Base-by-base conservation (phyloP, 2,888 invertebrate genomes). In the Subacronicta megacephala region DNA sequence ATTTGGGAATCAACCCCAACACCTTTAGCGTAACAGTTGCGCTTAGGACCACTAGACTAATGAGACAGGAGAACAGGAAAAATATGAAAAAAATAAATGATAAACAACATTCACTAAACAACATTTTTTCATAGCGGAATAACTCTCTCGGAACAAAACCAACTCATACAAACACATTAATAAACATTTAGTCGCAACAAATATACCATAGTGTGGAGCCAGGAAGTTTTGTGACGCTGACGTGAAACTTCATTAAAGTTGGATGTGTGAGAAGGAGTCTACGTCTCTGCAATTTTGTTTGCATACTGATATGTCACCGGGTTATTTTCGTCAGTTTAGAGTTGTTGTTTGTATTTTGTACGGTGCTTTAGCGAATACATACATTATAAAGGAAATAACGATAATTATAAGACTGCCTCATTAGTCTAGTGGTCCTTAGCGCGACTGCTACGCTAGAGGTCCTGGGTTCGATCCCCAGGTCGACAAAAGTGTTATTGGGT, bases 161-260 rank as follows among this genome's bases (percentile, higher is more conserved):
- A 26, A 53, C 58, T 60, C 54, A 64, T 40, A 71, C 68, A 71
- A 60, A 68, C 65, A 62, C 78, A 80, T 81, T 81, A 76, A 81
- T 81, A 77, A 81, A 81, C 73, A 79, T 81, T 81, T 77, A 75
- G 64, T 67, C 62, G 62, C 67, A 74, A 79, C 77, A 76, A 77
- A 77, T 77, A 72, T 75, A 76, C 71, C 70, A 75, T 75, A 50
- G 65, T 49, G 53, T 26, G 57, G 46, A 57, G 80, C 80, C 72
- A 72, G 42, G 26, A 77, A 65, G 62, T 50, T 15, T 15, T 55
- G 58, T 55, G 46, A 17, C 35, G 43, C 58, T 47, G 45, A 42
- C 23, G 29, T 15, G 33, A 16, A 47, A 62, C 45, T 62, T 62
- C 55, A 62, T 72, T 67, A 57, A 67, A 75, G 45, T 67, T 75